These are phyloP conservation scores for Clarias pachynema DNA, from an alignment of 2,797 vertebrate species.

Conservation along the genomic window DNA sequence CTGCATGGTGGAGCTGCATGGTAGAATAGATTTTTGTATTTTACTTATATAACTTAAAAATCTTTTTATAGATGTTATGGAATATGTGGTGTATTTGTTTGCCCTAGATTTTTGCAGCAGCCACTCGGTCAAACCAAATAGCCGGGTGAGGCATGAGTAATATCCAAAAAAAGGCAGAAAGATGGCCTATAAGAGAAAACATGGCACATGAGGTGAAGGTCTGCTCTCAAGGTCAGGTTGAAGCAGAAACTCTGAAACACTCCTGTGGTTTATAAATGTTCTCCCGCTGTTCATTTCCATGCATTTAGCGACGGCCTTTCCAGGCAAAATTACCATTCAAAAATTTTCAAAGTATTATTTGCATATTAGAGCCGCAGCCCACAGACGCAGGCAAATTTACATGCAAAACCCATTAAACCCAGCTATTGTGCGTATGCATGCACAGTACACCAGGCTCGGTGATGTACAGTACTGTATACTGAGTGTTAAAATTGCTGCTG, in stretches of 20 bases:
- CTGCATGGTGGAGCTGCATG: neutral
- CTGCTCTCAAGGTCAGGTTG: neutral
- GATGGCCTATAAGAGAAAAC: slow-evolving; percentile 20
- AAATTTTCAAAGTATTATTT: neutral
- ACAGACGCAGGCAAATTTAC: neutral
- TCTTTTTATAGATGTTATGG: neutral
- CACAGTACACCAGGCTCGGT: too few species aligned
- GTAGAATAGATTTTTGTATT: neutral
- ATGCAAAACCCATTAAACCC: neutral
- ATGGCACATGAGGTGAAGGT: neutral
- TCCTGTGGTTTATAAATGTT: neutral
- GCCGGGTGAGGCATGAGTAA: slow-evolving; percentile 16
- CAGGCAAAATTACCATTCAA: neutral
- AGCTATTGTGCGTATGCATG: neutral
- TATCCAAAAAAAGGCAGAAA: slow-evolving; percentile 35
- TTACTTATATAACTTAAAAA: neutral
- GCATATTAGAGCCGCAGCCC: neutral
- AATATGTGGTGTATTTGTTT: neutral
- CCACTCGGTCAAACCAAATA: slow-evolving; percentile 27
- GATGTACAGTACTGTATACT: neutral
- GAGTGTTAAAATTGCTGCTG: neutral
- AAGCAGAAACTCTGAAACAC: neutral
- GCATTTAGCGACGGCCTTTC: neutral
- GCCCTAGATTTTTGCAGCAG: slow-evolving; percentile 6
- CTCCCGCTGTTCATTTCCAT: neutral